Evolutionary conservation across 2,113 vertebrate species (phyloP).

Genomic region (Pomatostomus ruficeps): DNA sequence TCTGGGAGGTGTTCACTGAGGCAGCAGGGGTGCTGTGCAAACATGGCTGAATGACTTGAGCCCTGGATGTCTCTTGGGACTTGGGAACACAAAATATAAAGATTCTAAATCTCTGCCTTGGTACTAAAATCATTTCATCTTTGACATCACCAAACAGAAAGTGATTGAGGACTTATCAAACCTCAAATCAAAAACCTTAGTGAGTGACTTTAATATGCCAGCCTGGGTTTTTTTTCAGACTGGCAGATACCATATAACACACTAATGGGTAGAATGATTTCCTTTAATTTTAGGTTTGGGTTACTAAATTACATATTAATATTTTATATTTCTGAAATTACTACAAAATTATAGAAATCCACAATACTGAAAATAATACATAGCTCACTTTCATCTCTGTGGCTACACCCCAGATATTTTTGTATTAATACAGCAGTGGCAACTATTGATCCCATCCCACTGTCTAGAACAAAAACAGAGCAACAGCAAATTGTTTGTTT

Average conservation of each 20-base stretch:
- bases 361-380: background rate
- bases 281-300: background rate
- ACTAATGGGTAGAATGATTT: background rate
- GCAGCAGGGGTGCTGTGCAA: background rate
- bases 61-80: background rate
- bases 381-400: background rate
- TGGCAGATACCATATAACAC: background rate
- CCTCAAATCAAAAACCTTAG: background rate
- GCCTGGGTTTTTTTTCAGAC: background rate
- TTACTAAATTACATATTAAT: background rate
- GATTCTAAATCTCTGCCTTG: background rate
- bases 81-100: background rate
- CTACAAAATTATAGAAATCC: background rate
- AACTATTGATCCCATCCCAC: background rate
- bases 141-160: background rate
- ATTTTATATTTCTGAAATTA: background rate
- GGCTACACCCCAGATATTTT: background rate
- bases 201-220: background rate
- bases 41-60: background rate
- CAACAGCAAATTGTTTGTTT: background rate
- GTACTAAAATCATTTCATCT: background rate
- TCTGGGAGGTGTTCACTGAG: background rate
- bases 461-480: background rate
- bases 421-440: background rate
- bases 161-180: background rate